Evolutionary conservation across 2,797 vertebrate genomes (phyloP), one percentile per base, ranked within the genome.

Genomic region (Sebastiscus tertius): DNA sequence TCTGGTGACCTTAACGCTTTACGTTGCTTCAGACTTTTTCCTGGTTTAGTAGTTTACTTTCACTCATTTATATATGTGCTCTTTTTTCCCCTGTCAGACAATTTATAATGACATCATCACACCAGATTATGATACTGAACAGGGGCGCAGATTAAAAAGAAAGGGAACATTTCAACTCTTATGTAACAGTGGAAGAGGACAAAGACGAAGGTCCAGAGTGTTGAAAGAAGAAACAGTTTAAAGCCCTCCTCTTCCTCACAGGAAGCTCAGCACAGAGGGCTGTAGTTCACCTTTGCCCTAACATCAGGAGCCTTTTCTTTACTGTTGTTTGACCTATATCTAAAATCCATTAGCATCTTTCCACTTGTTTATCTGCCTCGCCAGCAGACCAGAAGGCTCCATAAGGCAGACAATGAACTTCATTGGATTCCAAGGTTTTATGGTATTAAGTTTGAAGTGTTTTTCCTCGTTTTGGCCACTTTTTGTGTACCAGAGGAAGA

Each of bases 401-500:
- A 64, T 55, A 46, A 75, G 60, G 61, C 82, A 81, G 79, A 77
- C 74, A 70, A 52, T 85, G 39, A 64, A 71, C 75, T 77, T 81
- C 60, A 72, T 75, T 87, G 73, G 63, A 78, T 88, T 86, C 62
- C 76, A 84, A 75, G 77, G 83, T 84, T 87, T 79, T 74, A 81
- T 82, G 69, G 75, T 61, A 79, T 89, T 83, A 78, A 59, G 63
- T 86, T 81, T 76, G 58, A 70, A 70, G 72, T 77, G 79, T 87
- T 81, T 82, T 73, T 39, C 36, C 61, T 88, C 87, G 73, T 86
- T 90, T 86, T 72, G 75, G 63, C 70, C 80, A 56, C 61, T 84
- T 42, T 87, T 92, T 93, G 90, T 91, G 91, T 77, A 87, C 87
- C 79, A 75, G 89, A 89, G 84, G 90, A 84, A 89, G 90, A 79